phyloP scores from a whole-genome alignment of 2,888 invertebrate genomes.

The Metopia argyrocephala region DNA sequence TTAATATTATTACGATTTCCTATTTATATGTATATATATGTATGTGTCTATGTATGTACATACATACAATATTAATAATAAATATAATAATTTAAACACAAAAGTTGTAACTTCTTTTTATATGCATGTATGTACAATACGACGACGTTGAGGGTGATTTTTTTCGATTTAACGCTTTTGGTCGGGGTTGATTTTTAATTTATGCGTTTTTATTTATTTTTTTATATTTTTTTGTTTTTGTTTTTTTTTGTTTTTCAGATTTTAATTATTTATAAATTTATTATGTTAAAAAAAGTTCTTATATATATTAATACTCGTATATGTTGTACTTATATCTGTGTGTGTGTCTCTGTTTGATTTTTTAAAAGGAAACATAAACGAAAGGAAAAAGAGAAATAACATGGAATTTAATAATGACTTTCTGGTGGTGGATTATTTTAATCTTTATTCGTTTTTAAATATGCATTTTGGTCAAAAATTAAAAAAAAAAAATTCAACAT shows the following conservation, averaged over 20 bases:
- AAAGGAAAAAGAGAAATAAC: background rate
- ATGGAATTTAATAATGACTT: constrained; percentile 38
- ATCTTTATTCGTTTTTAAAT: constrained; percentile 36
- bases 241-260: constrained; percentile 33
- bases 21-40: no score
- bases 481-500: constrained; percentile 45
- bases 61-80: constrained; percentile 63
- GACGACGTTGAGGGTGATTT: constrained; percentile 54
- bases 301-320: background rate
- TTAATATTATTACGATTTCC: constrained; percentile 58
- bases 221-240: background rate
- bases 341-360: background rate
- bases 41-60: no score
- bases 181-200: constrained; percentile 61
- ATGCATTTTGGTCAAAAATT: constrained; percentile 33
- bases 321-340: constrained; percentile 19
- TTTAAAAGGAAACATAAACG: constrained; percentile 23
- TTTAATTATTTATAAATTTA: constrained; percentile 59
- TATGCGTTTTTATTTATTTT: constrained; percentile 48
- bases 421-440: constrained; percentile 59
- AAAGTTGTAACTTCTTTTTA: constrained; percentile 34
- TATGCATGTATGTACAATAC: no score
- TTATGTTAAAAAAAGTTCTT: constrained; percentile 51
- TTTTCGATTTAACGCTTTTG: constrained; percentile 23
- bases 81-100: constrained; percentile 59